These are phyloP conservation scores for Neosilurus hyrtlii DNA, from an alignment of 2,797 vertebrate genomes.

Conservation along the genomic window DNA sequence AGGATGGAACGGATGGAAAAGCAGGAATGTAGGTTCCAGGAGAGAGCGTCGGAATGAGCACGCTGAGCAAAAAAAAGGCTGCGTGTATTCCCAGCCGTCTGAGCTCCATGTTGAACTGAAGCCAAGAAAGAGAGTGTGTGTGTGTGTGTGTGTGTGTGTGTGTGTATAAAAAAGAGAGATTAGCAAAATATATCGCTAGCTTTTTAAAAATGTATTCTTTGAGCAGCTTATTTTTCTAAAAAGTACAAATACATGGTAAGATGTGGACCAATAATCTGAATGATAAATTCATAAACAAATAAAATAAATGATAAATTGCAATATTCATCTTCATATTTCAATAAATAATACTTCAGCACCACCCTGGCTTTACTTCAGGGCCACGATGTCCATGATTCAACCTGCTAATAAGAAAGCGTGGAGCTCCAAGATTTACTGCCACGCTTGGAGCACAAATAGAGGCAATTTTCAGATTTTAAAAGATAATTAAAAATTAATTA, in stretches of 20 bases:
- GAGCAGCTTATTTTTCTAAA: background rate
- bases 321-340: background rate
- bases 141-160: constrained; percentile 15
- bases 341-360: background rate
- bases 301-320: background rate
- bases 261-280: background rate
- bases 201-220: constrained; percentile 6
- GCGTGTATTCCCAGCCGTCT: constrained; percentile 61
- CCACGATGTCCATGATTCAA: too few species aligned
- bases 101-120: constrained; percentile 69
- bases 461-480: too few species aligned
- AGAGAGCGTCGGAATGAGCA: constrained; percentile 70
- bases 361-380: too few species aligned
- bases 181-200: background rate
- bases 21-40: constrained; percentile 67
- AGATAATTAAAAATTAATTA: too few species aligned
- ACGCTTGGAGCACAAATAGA: too few species aligned
- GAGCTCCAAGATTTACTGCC: too few species aligned
- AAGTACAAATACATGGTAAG: background rate
- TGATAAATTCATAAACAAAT: too few species aligned
- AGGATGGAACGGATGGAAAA: background rate
- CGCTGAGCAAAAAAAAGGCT: constrained; percentile 69
- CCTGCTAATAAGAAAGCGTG: too few species aligned
- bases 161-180: background rate
- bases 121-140: constrained; percentile 60